These are phyloP conservation scores for Phaethornis superciliosus DNA, from an alignment of 2,113 vertebrate genomes.

Conservation along the genomic window DNA sequence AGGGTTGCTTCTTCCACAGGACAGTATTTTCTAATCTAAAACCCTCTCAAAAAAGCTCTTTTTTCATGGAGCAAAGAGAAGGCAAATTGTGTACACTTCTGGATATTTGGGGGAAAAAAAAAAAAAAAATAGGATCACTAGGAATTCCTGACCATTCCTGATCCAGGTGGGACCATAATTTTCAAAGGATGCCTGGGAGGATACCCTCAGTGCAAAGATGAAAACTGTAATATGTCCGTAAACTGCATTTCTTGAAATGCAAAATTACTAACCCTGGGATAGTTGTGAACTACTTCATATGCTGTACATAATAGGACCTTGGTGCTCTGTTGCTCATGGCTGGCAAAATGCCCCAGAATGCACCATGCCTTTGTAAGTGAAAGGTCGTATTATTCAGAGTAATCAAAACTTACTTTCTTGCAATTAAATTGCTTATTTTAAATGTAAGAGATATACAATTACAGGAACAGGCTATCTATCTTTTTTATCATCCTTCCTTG, in stretches of 20 bases:
- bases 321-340: neutral
- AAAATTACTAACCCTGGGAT: neutral
- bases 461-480: neutral
- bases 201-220: neutral
- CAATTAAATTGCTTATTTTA: slow-evolving; percentile 17
- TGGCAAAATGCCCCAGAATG: slow-evolving; percentile 28
- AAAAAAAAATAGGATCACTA: neutral
- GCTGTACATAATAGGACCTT: neutral
- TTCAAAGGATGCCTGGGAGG: neutral
- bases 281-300: slow-evolving; percentile 41
- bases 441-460: neutral
- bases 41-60: neutral
- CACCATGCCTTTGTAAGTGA: neutral
- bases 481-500: neutral
- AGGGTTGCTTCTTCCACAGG: neutral
- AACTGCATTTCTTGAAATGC: neutral
- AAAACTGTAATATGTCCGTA: neutral
- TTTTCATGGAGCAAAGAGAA: neutral
- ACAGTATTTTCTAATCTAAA: neutral
- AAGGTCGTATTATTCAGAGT: neutral
- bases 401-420: neutral
- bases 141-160: neutral
- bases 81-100: neutral
- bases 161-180: neutral
- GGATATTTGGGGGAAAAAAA: neutral